Base-by-base conservation (phyloP, 2,113 vertebrate genomes). In the Chloropsis cyanopogon region DNA sequence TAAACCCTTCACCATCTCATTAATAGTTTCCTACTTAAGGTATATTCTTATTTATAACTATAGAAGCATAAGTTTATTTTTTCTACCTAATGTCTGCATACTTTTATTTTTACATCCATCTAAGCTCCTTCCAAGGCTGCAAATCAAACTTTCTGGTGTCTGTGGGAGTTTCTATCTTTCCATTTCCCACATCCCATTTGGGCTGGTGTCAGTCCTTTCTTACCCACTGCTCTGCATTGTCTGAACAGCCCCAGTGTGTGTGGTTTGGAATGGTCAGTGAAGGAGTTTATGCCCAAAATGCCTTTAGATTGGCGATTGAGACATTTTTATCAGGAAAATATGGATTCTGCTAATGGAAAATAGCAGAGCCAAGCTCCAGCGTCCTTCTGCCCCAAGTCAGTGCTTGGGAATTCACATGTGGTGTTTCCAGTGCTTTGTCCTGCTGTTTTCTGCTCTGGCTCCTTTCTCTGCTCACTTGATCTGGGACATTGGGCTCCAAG, bases 401-500 rank as follows among this genome's bases (percentile, higher is more conserved):
- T 24, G 50, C 16, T 31, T 29, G 12, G 33, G 39, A 54, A 68
- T 35, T 26, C 26, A 6, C 0, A 0, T 2, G 16, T 7, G 25
- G 12, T 33, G 13, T 39, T 89, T 33, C 39, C 44, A 23, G 15
- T 3, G 24, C 46, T 77, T 69, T 52, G 13, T 28, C 7, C 39
- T 82, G 52, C 26, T 7, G 0, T 22, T 82, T 66, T 42, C 47
- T 90, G 54, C 47, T 61, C 24, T 21, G 28, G 29, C 46, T 44
- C 47, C 17, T 69, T 65, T 77, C 50, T 65, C 50, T 69, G 17
- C 14, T 69, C 49, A 7, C 1, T 41, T n/a, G 2, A 6, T 21
- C 1, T 61, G 31, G 54, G 37, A 16, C 39, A 2, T 1, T 37
- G 8, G 16, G 31, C 11, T 64, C 41, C 1, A 0, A 3, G 37